Base-by-base conservation (phyloP, 1,140 invertebrate species). In the Asbolus verrucosus region DNA sequence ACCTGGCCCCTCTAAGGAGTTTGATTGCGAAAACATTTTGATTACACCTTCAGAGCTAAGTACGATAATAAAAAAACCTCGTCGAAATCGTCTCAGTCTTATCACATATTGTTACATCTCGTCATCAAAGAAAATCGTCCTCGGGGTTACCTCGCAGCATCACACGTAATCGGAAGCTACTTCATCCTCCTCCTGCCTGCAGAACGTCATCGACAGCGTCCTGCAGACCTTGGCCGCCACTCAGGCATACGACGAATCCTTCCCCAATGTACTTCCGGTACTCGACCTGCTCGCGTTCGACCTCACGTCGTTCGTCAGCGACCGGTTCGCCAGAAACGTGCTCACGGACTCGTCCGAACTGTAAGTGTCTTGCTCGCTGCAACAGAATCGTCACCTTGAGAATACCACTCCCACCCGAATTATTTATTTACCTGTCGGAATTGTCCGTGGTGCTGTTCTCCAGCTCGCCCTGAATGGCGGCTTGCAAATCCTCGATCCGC, bases 401-500 rank as follows among this genome's bases (percentile, higher is more conserved):
- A 3, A 27, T n/a, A n/a, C n/a, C n/a, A n/a, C n/a, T n/a, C n/a
- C 24, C 24, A 27, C 24, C 3, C 8, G 24, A 27, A 27, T 8
- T 3, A 3, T 8, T 27, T 8, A 8, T 27, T 27, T 79, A 88
- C 87, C 87, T 88, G 68, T 89, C 87, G 65, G 86, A 87, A 73
- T 87, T 87, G 68, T 88, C 87, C 36, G 82, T 83, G 24, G 83
- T 85, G n/a, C 80, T 84, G 75, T 87, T 86, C 63, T 90, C 89
- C 60, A 90, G 83, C 65, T 90, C 88, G 1, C 87, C 93, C 77
- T 94, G 90, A 78, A 95, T 90, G n/a, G 92, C 93, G 74, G 89
- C 87, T 75, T 94, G 93, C 5, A 95, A 81, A 81, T 95, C 93
- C 43, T 93, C 90, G 70, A 95, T 94, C 75, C 93, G 84, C 79